phyloP scores from a whole-genome alignment of 2,888 invertebrate species.

The Drosophila kuntzei region DNA sequence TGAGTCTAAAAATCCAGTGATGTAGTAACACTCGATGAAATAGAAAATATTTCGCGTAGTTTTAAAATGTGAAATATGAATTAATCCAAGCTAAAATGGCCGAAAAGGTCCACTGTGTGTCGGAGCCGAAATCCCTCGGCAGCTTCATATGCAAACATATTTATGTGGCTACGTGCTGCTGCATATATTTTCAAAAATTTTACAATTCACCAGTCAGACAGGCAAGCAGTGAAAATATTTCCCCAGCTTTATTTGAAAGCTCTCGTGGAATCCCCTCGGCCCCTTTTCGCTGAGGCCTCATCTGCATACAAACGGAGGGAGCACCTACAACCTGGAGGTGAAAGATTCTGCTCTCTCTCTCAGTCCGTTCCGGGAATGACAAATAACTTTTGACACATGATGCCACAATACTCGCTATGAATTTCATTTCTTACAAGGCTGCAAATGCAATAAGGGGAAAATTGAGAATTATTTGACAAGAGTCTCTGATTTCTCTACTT shows the following conservation, averaged over 20 bases:
- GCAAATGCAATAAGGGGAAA: conserved; percentile 43
- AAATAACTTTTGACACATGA: conserved; percentile 71
- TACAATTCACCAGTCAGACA: conserved; percentile 56
- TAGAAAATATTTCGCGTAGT: no score
- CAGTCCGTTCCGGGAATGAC: conserved; percentile 29
- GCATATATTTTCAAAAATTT: conserved; percentile 70
- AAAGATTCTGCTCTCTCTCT: conserved; percentile 2
- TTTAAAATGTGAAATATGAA: no score
- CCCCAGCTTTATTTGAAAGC: conserved; percentile 43
- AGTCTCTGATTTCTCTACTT: not conserved
- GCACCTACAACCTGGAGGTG: conserved; percentile 5
- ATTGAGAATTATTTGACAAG: conserved; percentile 36
- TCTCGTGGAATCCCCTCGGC: conserved; percentile 2
- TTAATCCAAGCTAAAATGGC: not conserved
- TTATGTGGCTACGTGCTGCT: conserved; percentile 71
- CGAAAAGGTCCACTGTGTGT: conserved; percentile 5
- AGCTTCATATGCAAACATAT: conserved; percentile 65
- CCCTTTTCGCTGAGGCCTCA: conserved; percentile 28
- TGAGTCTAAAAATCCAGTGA: no score
- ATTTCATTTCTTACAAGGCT: conserved; percentile 30
- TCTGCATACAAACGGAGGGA: conserved; percentile 39
- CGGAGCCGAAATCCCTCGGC: conserved; percentile 33
- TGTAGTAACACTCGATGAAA: no score
- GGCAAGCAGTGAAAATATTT: conserved; percentile 50
- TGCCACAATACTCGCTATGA: conserved; percentile 50